Evolutionary conservation across 2,888 invertebrate genomes (phyloP).

Genomic region (Empis stercorea): DNA sequence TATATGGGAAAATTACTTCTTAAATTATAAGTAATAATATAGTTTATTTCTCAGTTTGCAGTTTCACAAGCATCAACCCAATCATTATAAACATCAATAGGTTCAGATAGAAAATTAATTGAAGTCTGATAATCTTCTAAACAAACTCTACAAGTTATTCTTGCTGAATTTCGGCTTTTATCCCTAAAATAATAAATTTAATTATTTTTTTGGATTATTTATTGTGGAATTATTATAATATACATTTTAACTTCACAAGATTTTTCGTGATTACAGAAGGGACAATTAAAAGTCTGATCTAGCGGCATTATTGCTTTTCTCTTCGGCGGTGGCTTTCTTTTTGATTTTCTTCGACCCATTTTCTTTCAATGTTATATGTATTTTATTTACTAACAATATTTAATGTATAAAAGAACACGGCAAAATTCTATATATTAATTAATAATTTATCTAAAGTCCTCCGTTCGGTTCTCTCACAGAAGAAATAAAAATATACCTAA

Average conservation of each 20-base stretch:
- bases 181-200: slow-evolving; percentile 57
- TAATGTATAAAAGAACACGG: too few species aligned
- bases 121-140: slow-evolving; percentile 93
- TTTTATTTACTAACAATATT: too few species aligned
- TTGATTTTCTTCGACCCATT: slow-evolving; percentile 96
- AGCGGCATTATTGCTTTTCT: slow-evolving; percentile 84
- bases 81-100: slow-evolving; percentile 97
- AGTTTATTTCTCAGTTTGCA: slow-evolving; percentile 47
- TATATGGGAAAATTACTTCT: too few species aligned
- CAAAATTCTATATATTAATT: too few species aligned
- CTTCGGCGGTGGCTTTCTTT: slow-evolving; percentile 93
- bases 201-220: background rate
- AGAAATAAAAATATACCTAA: too few species aligned
- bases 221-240: slow-evolving; percentile 27
- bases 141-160: slow-evolving; percentile 91
- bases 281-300: slow-evolving; percentile 95
- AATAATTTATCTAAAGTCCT: too few species aligned
- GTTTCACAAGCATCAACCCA: slow-evolving; percentile 99
- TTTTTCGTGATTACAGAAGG: slow-evolving; percentile 98
- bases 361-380: slow-evolving; percentile 16
- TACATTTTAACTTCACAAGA: slow-evolving; percentile 99
- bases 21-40: too few species aligned
- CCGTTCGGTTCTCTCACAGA: too few species aligned
- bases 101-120: slow-evolving; percentile 91
- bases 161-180: slow-evolving; percentile 82